A percentile compares a stretch with the other conserved stretches of the same genome.
Conservation (phyloP, 1,140 invertebrate species). For the Euwallacea similis region DNA sequence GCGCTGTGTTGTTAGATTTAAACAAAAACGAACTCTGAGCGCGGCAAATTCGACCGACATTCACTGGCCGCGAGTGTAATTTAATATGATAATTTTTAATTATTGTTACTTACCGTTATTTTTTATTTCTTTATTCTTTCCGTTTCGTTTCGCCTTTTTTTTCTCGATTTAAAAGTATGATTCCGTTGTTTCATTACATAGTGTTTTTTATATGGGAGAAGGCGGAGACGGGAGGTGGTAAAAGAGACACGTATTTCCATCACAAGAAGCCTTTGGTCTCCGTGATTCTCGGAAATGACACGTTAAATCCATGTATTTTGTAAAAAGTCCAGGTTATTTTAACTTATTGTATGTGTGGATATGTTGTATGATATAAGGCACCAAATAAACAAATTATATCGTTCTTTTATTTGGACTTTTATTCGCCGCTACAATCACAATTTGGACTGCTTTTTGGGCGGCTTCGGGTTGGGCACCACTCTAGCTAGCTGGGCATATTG, state of each 20-base stretch:
- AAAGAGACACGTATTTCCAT: conserved; percentile 53
- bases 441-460: neutral
- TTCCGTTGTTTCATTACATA: conserved; percentile 44
- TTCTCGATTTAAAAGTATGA: conserved; percentile 44
- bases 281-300: conserved; percentile 37
- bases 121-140: conserved; percentile 45
- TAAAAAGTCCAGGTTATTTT: conserved; percentile 47
- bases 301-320: conserved; percentile 46
- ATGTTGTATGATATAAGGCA: conserved; percentile 58
- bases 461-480: conserved; percentile 29
- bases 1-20: conserved; percentile 48
- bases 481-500: conserved; percentile 70
- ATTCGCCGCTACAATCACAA: neutral
- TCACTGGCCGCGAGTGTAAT: conserved; percentile 33
- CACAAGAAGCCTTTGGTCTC: conserved; percentile 45
- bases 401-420: conserved; percentile 45
- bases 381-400: conserved; percentile 58
- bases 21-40: conserved; percentile 32
- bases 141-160: conserved; percentile 42
- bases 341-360: conserved; percentile 55
- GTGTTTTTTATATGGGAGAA: conserved; percentile 33
- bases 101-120: conserved; percentile 44
- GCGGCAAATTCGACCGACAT: conserved; percentile 13
- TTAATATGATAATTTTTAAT: conserved; percentile 35
- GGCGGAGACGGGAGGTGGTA: conserved; percentile 42